Evolutionary conservation across 2,797 vertebrate genomes (phyloP).

Genomic region (Menidia menidia): DNA sequence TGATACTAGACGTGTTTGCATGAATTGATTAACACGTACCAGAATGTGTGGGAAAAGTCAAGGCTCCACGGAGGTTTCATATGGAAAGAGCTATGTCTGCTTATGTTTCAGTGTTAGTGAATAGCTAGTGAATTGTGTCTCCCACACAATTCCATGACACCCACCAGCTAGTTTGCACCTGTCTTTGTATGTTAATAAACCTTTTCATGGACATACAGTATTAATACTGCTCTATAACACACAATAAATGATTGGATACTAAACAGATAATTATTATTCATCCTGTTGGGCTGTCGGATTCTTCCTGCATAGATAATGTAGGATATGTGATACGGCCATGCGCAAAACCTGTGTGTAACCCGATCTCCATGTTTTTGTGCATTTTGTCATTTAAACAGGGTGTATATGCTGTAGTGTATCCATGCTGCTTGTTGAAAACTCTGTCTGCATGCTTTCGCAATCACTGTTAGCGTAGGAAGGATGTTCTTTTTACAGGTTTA

Average conservation of each 20-base stretch:
- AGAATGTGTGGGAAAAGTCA: constrained; percentile 46
- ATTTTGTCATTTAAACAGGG: not conserved
- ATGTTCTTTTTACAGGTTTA: not conserved
- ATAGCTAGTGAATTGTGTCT: constrained; percentile 26
- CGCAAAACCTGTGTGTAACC: not conserved
- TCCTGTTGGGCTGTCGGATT: not conserved
- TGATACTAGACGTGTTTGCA: constrained; percentile 23
- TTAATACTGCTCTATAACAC: constrained; percentile 1
- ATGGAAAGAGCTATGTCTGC: constrained; percentile 31
- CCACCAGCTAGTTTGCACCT: constrained; percentile 27
- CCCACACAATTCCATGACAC: constrained; percentile 37
- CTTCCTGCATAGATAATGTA: not conserved
- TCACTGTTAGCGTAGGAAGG: not conserved
- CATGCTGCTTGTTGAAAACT: not conserved
- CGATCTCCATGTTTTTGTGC: not conserved
- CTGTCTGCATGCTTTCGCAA: not conserved
- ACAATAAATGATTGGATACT: not conserved
- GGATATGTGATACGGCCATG: not conserved
- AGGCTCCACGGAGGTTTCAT: constrained; percentile 27
- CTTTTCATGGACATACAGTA: not conserved
- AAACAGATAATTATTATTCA: not conserved
- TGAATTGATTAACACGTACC: constrained; percentile 61
- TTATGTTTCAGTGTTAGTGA: constrained; percentile 37
- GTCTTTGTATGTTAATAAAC: constrained; percentile 35
- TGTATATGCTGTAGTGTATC: not conserved